Conservation (phyloP, 1,140 invertebrate genomes). For the Formica exsecta region DNA sequence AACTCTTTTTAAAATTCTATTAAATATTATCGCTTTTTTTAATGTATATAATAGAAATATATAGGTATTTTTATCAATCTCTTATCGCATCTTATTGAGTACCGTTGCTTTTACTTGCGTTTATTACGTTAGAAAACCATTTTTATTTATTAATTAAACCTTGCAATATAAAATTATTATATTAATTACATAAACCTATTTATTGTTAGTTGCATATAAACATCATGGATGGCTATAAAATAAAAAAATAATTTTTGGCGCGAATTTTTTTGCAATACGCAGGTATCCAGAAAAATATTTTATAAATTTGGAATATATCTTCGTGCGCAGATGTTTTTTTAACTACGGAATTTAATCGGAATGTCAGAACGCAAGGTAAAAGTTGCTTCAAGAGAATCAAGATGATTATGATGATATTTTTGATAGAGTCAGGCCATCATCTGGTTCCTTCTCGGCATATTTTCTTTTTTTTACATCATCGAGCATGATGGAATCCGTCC, state of each 20-base stretch:
- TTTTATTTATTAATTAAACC: background rate
- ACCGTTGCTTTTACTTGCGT: background rate
- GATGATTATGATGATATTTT: conserved; percentile 2
- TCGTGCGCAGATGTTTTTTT: conserved; percentile 4
- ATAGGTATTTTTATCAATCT: background rate
- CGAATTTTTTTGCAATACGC: background rate
- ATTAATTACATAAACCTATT: background rate
- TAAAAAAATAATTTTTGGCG: background rate
- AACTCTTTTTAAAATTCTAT: background rate
- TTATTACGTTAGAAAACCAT: background rate
- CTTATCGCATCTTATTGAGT: background rate
- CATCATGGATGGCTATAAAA: background rate
- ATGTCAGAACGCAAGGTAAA: conserved; percentile 11
- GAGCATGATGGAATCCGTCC: background rate
- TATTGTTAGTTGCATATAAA: background rate
- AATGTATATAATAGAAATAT: background rate
- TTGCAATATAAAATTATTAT: background rate
- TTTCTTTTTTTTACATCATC: background rate
- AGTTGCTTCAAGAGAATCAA: background rate
- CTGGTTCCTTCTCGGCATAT: background rate
- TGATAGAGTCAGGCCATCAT: background rate
- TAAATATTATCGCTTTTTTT: background rate
- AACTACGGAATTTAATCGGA: conserved; percentile 1
- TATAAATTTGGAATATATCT: conserved; percentile 18
- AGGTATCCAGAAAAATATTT: conserved; percentile 8